Evolutionary conservation across 2,113 vertebrate species (phyloP).

Genomic region (Psittacula cyanocephala): DNA sequence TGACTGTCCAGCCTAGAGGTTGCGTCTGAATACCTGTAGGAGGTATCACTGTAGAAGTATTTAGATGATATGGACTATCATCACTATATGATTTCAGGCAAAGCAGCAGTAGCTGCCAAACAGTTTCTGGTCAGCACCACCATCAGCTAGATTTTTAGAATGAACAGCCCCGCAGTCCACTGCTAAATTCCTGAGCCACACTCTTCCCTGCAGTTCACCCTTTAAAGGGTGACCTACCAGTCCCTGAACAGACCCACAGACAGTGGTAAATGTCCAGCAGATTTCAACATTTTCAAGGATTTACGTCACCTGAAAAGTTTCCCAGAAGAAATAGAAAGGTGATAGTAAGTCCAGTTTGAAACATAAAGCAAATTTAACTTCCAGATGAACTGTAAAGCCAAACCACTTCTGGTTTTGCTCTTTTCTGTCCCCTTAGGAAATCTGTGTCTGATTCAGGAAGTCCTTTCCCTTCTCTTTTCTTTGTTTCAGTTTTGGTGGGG

Average conservation of each 20-base stretch:
- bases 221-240: neutral
- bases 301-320: neutral
- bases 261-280: neutral
- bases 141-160: neutral
- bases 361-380: neutral
- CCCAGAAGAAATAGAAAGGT: neutral
- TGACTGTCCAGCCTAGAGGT: neutral
- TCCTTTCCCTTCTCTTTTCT: neutral
- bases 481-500: neutral
- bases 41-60: neutral
- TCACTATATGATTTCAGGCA: fast-evolving
- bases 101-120: neutral
- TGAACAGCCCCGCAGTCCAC: neutral
- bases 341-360: neutral
- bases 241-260: neutral
- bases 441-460: slow-evolving; percentile 19
- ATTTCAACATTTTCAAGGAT: neutral
- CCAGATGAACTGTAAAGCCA: neutral
- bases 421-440: slow-evolving; percentile 10
- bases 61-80: neutral
- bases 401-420: neutral
- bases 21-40: neutral
- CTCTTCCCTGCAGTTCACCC: neutral
- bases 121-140: neutral
- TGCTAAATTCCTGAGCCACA: neutral